Evolutionary conservation across 1,140 invertebrate genomes (phyloP).

Genomic region (Cydia splendana): DNA sequence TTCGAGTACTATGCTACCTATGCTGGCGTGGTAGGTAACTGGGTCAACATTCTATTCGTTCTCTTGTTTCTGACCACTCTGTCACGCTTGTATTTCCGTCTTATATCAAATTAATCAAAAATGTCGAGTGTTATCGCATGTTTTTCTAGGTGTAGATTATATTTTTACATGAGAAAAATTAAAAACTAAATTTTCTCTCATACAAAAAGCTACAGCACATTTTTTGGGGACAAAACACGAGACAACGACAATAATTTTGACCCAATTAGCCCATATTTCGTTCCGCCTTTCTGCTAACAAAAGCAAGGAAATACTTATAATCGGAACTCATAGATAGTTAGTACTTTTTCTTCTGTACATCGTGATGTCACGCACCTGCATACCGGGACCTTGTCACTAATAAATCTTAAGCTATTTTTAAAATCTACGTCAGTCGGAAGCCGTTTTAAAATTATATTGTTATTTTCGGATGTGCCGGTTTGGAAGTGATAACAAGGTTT

Average conservation of each 20-base stretch:
- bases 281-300: neutral
- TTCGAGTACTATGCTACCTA: neutral
- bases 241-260: no score
- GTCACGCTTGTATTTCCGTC: no score
- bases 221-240: no score
- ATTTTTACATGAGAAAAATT: no score
- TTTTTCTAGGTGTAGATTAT: no score
- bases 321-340: neutral
- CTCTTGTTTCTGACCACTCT: no score
- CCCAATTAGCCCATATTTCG: neutral
- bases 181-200: no score
- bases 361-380: constrained; percentile 21
- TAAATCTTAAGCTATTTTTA: constrained; percentile 22
- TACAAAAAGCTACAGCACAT: no score
- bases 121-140: no score
- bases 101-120: no score
- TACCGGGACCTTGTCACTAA: constrained; percentile 27
- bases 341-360: constrained; percentile 1
- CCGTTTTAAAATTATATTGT: constrained; percentile 32
- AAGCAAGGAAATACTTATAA: neutral
- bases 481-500: constrained; percentile 28
- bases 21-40: neutral
- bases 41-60: no score
- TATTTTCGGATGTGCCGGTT: constrained; percentile 24
- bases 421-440: constrained; percentile 25